Evolutionary conservation across 2,113 vertebrate genomes (phyloP).

Genomic region (Datnioides undecimradiatus): DNA sequence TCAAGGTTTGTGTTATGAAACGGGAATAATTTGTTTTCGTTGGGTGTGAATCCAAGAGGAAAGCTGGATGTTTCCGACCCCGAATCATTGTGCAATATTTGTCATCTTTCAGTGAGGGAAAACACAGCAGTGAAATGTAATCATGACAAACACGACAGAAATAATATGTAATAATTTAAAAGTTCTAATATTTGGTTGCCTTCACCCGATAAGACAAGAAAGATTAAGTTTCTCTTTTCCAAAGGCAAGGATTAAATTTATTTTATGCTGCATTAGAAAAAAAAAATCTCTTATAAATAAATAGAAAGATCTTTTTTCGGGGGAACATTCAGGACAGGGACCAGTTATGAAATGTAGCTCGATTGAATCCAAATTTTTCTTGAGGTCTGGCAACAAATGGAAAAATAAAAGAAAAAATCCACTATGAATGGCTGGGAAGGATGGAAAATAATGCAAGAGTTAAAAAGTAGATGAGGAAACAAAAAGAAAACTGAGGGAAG

Average conservation of each 20-base stretch:
- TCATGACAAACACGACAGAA: neutral
- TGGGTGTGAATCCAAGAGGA: constrained; percentile 12
- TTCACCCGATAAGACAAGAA: neutral
- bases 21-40: neutral
- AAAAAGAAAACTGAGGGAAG: neutral
- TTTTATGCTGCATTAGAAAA: neutral
- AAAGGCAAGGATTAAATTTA: neutral
- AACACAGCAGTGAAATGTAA: neutral
- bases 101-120: neutral
- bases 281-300: neutral
- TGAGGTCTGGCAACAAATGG: neutral
- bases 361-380: constrained; percentile 55
- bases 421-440: neutral
- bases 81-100: neutral
- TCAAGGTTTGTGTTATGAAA: constrained; percentile 7
- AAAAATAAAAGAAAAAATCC: neutral
- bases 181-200: neutral
- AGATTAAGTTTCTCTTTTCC: neutral
- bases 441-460: neutral
- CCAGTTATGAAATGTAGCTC: constrained; percentile 52
- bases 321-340: neutral
- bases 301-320: neutral
- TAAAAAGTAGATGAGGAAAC: neutral
- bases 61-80: neutral
- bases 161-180: too few species aligned